Conservation (phyloP, 1,140 invertebrate genomes). For the Triops cancriformis region DNA sequence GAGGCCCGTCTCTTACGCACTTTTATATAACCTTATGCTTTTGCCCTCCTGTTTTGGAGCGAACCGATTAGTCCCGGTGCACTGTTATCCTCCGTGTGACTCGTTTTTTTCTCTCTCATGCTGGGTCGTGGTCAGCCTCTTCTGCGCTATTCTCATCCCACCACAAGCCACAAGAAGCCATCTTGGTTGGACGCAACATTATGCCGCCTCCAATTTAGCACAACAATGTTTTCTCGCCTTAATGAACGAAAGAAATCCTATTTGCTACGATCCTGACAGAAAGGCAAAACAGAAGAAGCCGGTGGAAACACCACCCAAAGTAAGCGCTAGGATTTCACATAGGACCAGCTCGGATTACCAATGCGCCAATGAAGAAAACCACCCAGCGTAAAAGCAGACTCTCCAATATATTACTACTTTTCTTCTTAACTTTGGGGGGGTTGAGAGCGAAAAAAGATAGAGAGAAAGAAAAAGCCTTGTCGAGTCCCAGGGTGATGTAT, state of each 20-base stretch:
- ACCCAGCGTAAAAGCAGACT: not conserved
- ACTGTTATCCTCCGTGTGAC: not conserved
- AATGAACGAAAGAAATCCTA: not conserved
- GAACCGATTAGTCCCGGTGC: not conserved
- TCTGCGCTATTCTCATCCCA: not conserved
- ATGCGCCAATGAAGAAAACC: not conserved
- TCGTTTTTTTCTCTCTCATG: not conserved
- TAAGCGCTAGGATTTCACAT: not conserved
- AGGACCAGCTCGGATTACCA: not conserved
- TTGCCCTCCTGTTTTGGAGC: not conserved
- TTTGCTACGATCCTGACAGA: not conserved
- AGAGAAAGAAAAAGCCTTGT: not conserved
- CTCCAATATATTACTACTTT: not conserved
- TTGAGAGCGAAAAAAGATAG: not conserved
- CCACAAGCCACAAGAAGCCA: not conserved
- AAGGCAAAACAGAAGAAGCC: not conserved
- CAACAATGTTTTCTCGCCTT: slow-evolving; percentile 13
- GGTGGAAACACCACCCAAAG: not conserved
- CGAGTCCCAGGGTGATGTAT: not conserved
- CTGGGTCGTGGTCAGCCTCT: not conserved
- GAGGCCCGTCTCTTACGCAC: not conserved
- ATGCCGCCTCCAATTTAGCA: slow-evolving; percentile 12
- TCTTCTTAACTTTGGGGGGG: not conserved
- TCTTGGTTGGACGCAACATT: slow-evolving; percentile 5
- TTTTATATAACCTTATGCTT: slow-evolving; percentile 4